A percentile compares a stretch with the other conserved stretches of the same genome.
Evolutionary conservation across 2,888 invertebrate species (phyloP).

Genomic region (Trichogramma evanescens): DNA sequence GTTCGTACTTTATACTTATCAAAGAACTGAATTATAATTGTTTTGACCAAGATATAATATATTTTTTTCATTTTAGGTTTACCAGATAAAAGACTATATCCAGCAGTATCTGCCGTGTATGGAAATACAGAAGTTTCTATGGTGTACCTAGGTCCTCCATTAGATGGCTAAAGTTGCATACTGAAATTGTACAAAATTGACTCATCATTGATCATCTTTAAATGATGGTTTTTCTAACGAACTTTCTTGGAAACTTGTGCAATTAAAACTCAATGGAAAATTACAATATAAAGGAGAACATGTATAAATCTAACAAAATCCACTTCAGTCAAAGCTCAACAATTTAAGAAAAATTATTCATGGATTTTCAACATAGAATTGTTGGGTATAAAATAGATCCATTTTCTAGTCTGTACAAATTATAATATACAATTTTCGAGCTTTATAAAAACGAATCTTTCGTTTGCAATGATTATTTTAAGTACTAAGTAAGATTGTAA

Average conservation of each 20-base stretch:
- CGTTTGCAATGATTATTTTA: not conserved
- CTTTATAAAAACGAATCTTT: constrained; percentile 1
- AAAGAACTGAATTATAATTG: not conserved
- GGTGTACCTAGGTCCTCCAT: constrained; percentile 94
- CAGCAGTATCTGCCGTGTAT: constrained; percentile 96
- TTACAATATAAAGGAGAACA: no score
- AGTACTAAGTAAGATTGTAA: not conserved
- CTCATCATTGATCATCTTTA: constrained; percentile 12
- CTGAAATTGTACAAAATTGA: not conserved
- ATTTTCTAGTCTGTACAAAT: constrained; percentile 11
- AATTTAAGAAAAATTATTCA: no score
- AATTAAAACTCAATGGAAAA: no score
- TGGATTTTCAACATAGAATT: no score
- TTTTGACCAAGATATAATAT: not conserved
- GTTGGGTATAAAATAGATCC: not conserved
- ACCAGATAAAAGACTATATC: constrained; percentile 87
- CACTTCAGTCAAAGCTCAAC: no score
- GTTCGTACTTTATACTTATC: constrained; percentile 45
- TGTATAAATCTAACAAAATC: no score
- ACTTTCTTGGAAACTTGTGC: no score
- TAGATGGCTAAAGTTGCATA: constrained; percentile 73
- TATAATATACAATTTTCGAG: not conserved
- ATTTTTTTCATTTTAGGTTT: constrained; percentile 58
- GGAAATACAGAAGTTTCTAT: constrained; percentile 99
- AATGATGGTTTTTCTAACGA: not conserved